Conservation (phyloP, 2,888 invertebrate species). For the Drosophila imparisetae region DNA sequence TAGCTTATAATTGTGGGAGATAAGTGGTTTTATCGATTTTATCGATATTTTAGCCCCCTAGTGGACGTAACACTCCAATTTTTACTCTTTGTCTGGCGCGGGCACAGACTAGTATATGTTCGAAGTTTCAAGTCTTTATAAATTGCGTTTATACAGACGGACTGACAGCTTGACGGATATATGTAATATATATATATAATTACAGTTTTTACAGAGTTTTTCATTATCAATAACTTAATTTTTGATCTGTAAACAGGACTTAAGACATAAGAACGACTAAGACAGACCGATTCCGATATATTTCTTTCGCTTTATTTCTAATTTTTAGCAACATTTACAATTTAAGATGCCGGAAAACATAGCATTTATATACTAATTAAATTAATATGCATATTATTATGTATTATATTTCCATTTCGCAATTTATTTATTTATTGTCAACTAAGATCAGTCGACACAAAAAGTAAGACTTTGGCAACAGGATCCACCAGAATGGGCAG, state of each 20-base stretch:
- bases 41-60: too few species aligned
- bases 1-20: not conserved
- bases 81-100: too few species aligned
- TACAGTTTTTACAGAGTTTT: not conserved
- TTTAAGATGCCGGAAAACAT: not conserved
- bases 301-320: not conserved
- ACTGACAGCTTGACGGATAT: too few species aligned
- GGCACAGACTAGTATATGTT: too few species aligned
- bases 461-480: conserved; percentile 87
- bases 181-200: too few species aligned
- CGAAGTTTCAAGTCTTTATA: too few species aligned
- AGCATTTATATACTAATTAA: not conserved
- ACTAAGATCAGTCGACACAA: too few species aligned
- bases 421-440: too few species aligned
- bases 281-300: not conserved
- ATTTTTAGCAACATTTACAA: not conserved
- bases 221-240: not conserved
- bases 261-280: not conserved
- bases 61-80: too few species aligned
- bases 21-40: not conserved
- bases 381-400: not conserved
- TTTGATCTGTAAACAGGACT: not conserved
- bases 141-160: too few species aligned
- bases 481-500: conserved; percentile 95
- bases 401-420: too few species aligned